phyloP scores from a whole-genome alignment of 2,797 vertebrate species.

The Hephaestus fuliginosus region DNA sequence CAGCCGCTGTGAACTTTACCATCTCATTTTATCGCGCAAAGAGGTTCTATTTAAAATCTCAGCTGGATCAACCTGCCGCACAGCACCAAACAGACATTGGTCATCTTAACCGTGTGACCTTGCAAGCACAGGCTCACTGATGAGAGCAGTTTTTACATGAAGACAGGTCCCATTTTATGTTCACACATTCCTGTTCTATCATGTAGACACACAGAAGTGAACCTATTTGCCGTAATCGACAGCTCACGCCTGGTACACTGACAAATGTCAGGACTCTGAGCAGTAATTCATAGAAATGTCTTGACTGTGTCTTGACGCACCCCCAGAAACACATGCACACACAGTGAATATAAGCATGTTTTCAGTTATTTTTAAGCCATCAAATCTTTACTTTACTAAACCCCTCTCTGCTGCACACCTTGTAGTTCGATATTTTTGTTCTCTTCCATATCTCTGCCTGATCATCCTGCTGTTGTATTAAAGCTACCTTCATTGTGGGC shows the following conservation, averaged over 20 bases:
- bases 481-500: slow-evolving; percentile 52
- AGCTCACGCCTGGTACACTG: slow-evolving; percentile 70
- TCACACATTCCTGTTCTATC: slow-evolving; percentile 24
- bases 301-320: slow-evolving; percentile 50
- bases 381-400: slow-evolving; percentile 12
- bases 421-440: slow-evolving; percentile 27
- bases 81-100: neutral
- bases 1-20: neutral
- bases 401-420: slow-evolving; percentile 17
- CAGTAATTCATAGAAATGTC: slow-evolving; percentile 75
- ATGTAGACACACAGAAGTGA: slow-evolving; percentile 29
- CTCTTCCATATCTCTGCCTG: slow-evolving; percentile 22
- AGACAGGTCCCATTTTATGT: slow-evolving; percentile 23
- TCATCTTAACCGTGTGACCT: slow-evolving; percentile 27
- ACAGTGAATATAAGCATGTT: neutral
- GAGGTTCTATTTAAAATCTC: neutral
- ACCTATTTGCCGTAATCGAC: slow-evolving; percentile 65
- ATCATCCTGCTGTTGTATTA: slow-evolving; percentile 48
- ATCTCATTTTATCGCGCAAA: neutral
- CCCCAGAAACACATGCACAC: neutral
- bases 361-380: slow-evolving; percentile 1
- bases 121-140: slow-evolving; percentile 11
- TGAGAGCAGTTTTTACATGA: slow-evolving; percentile 30
- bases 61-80: neutral
- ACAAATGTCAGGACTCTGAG: slow-evolving; percentile 70